These are phyloP conservation scores for Drosophila tristis DNA, from an alignment of 1,140 invertebrate species.

Conservation along the genomic window DNA sequence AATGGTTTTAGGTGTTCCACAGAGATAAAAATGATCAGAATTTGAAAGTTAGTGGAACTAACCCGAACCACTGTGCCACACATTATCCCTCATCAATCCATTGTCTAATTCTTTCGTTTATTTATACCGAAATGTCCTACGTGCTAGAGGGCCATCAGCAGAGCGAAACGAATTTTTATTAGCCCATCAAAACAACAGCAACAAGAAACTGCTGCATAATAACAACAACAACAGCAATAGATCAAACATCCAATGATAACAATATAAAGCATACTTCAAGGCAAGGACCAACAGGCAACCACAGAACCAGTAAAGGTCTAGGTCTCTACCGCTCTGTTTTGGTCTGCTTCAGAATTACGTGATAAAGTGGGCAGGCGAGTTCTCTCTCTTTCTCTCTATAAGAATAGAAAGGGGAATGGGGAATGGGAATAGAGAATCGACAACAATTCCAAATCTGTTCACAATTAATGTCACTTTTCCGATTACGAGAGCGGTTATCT, in stretches of 20 bases:
- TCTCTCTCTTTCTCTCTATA: slow-evolving; percentile 18
- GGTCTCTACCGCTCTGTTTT: slow-evolving; percentile 16
- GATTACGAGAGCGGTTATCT: too few species aligned
- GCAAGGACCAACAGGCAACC: slow-evolving; percentile 39
- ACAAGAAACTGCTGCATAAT: slow-evolving; percentile 76
- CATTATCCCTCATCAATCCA: background rate
- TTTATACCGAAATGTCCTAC: slow-evolving; percentile 22
- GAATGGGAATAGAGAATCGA: slow-evolving; percentile 14
- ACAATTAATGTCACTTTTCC: slow-evolving; percentile 26
- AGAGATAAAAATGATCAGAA: background rate
- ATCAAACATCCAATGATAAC: slow-evolving; percentile 71
- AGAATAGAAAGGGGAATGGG: slow-evolving; percentile 15
- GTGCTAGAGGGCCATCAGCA: slow-evolving; percentile 7
- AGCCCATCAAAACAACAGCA: slow-evolving; percentile 64
- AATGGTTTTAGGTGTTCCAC: slow-evolving; percentile 9
- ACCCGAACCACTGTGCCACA: background rate
- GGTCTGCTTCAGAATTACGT: slow-evolving; percentile 64
- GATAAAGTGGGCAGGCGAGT: slow-evolving; percentile 69
- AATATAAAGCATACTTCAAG: slow-evolving; percentile 62
- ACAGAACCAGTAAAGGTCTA: slow-evolving; percentile 31
- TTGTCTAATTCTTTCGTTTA: background rate
- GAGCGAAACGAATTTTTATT: slow-evolving; percentile 76
- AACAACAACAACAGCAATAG: slow-evolving; percentile 58
- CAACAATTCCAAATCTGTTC: slow-evolving; percentile 48
- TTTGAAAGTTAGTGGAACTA: background rate